Evolutionary conservation across 1,140 invertebrate species (phyloP).

Genomic region (Melanaphis sacchari): DNA sequence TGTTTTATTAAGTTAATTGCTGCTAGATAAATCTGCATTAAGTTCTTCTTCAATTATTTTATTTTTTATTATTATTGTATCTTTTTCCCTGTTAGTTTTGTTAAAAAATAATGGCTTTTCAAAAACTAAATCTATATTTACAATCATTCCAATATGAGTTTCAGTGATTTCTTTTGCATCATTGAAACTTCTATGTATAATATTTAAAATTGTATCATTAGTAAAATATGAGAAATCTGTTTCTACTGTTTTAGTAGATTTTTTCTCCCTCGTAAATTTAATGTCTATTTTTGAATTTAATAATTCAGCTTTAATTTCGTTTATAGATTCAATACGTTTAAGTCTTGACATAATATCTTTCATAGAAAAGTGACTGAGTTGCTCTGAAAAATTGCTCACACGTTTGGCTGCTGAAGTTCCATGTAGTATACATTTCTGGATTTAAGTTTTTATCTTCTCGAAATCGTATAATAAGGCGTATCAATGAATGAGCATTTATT

Average conservation of each 20-base stretch:
- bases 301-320: background rate
- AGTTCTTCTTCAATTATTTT: background rate
- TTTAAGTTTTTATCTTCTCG: background rate
- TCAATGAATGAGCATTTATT: background rate
- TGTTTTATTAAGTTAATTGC: background rate
- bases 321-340: background rate
- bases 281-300: background rate
- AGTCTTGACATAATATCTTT: background rate
- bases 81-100: background rate
- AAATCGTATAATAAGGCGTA: background rate
- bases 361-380: background rate
- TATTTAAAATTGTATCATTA: conserved; percentile 1
- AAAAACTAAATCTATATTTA: background rate
- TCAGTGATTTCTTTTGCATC: background rate
- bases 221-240: background rate
- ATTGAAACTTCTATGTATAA: background rate
- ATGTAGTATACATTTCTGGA: background rate
- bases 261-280: background rate
- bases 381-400: conserved; percentile 11
- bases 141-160: background rate
- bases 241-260: background rate
- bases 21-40: background rate
- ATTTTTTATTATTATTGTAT: background rate
- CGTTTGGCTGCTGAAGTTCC: background rate
- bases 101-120: conserved; percentile 15